Base-by-base conservation (phyloP, 2,113 vertebrate species). In the Lota lota region DNA sequence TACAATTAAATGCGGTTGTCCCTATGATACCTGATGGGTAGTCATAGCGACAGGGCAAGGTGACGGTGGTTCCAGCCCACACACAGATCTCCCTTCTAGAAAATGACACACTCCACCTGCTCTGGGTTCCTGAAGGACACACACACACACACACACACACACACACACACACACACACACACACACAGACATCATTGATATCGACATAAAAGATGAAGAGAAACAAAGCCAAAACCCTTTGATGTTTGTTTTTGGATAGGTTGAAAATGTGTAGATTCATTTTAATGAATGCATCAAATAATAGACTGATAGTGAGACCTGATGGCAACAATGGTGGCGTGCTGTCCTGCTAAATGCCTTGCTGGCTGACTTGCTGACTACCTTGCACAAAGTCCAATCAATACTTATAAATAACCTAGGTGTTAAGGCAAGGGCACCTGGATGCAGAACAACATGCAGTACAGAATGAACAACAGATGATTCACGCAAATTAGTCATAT, bases 51-150 rank as follows among this genome's bases (percentile, higher is more conserved):
- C 92, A 93, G 51, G 91, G 90, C 73, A 93, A 81, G 6, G 88
- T 91, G 58, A 91, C 86, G 4, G 88, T 89, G 0, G 90, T 92
- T 54, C 92, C 90, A 15, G 88, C 83, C 92, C 91, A 93, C 74
- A 90, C 88, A 66, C 92, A 93, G 69, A 92, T 89, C 61, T 91
- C 87, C 53, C 70, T 88, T 57, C 89, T 79, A 0, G 92, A 91
- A 71, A 93, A 92, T 61, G 85, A 86, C 59, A 92, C 89, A 51
- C 85, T 83, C 91, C 90, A 93, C 80, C 87, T 82, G 75, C 86
- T 80, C 67, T 87, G 79, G 60, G 69, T 76, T 57, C 84, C 91
- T 92, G 73, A 17, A 53, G 59, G 21, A 63, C 61, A 76, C 61
- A 67, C 16, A 71, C 22, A 57, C 63, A 59, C 47, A 15, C 33